These are phyloP conservation scores for Aphidius colemani DNA, from an alignment of 2,888 invertebrate genomes.

Conservation along the genomic window DNA sequence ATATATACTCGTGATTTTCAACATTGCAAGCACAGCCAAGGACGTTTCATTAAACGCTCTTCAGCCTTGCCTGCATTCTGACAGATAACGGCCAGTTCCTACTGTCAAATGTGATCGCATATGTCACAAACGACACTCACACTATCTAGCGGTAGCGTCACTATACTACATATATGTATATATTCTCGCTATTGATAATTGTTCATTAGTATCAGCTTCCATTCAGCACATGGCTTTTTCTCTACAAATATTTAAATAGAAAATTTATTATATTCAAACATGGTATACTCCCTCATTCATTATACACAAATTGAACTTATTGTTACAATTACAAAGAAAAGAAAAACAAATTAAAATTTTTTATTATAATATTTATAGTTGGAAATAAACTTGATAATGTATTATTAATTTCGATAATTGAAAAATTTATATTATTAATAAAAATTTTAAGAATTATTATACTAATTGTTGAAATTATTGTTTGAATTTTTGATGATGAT, in stretches of 20 bases:
- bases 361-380: background rate
- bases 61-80: constrained; percentile 31
- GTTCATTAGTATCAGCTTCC: constrained; percentile 35
- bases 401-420: background rate
- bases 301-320: too few relatives aligned
- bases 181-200: constrained; percentile 29
- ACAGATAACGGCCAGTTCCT: constrained; percentile 33
- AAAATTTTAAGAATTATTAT: too few relatives aligned
- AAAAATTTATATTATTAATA: background rate
- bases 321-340: too few relatives aligned
- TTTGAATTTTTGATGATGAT: background rate
- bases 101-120: background rate
- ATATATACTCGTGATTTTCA: background rate
- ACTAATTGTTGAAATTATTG: too few relatives aligned
- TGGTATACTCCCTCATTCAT: too few relatives aligned
- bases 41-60: constrained; percentile 31
- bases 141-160: constrained; percentile 8
- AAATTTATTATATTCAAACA: too few relatives aligned
- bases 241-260: too few relatives aligned
- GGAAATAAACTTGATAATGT: background rate
- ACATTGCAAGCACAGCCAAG: constrained; percentile 5
- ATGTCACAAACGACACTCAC: background rate
- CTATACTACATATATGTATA: constrained; percentile 24
- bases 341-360: background rate
- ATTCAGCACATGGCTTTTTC: too few relatives aligned